Evolutionary conservation across 1,140 invertebrate genomes (phyloP).

Genomic region (Saccostrea glomerata): DNA sequence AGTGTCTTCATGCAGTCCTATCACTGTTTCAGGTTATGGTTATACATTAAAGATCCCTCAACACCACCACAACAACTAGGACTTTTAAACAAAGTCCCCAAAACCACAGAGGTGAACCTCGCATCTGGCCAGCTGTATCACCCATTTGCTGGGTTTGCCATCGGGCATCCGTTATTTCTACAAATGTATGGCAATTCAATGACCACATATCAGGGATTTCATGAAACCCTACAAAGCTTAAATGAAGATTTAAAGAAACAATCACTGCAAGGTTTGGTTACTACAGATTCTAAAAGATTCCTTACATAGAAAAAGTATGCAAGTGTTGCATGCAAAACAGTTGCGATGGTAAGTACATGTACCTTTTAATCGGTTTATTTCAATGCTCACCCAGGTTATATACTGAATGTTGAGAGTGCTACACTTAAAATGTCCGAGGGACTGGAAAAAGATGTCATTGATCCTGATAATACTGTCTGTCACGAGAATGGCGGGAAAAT

Average conservation of each 20-base stretch:
- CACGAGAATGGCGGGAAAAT: constrained; percentile 48
- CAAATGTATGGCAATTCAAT: neutral
- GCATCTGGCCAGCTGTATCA: neutral
- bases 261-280: constrained; percentile 49
- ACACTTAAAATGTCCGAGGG: constrained; percentile 56
- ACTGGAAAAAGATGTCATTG: neutral
- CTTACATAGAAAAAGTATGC: neutral
- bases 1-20: too few relatives aligned
- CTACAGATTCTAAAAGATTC: neutral
- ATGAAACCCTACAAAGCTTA: constrained; percentile 51
- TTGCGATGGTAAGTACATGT: neutral
- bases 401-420: constrained; percentile 61
- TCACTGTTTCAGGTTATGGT: constrained; percentile 54
- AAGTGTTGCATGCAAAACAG: too few relatives aligned
- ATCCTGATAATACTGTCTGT: constrained; percentile 60
- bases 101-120: constrained; percentile 41
- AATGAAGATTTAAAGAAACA: constrained; percentile 51
- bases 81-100: constrained; percentile 55
- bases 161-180: neutral
- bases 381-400: constrained; percentile 44
- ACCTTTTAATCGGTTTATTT: neutral
- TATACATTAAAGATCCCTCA: constrained; percentile 47
- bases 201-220: constrained; percentile 53
- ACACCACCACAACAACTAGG: constrained; percentile 55
- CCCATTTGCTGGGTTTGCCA: neutral